Base-by-base conservation (phyloP, 2,797 vertebrate species). In the Gadopsis marmoratus region DNA sequence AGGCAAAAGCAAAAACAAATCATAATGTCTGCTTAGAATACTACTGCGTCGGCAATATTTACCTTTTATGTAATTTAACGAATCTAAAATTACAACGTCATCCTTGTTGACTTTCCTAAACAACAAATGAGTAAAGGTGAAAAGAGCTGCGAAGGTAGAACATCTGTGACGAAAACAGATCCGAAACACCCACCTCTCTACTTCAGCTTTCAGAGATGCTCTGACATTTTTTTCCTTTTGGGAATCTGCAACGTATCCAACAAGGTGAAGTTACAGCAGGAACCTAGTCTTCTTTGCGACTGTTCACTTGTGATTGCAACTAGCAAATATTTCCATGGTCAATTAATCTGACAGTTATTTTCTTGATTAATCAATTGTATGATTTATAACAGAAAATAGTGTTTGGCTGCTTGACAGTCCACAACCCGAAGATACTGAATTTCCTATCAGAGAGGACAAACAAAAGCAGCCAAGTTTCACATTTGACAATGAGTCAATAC, bases 31-130 rank as follows among this genome's bases (percentile, higher is more conserved):
- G 19, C 13, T 56, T 2, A 17, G 2, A 17, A 63, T 0, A 12
- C 0, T 23, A 7, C 4, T 29, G 8, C 23, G 8, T 21, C 1
- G 7, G 0, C 17, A 9, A 47, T 0, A 66, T 41, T 85, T 93
- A 97, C 96, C 96, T 96, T 97, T 97, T 61, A 97, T 97, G 85
- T 97, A 97, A 90, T 97, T 97, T 76, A 96, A 91, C 23, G 96
- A 96, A 91, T 97, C 96, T 86, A 97, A 86, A 90, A 97, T 93
- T 9, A 97, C 95, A 74, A 97, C 87, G 82, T 96, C 93, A 41
- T 95, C 95, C 88, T 95, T 96, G 91, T 90, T 96, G 82, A 97
- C 79, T 80, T 95, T 97, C 89, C 96, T 97, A 82, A 61, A 88
- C 3, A 78, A 74, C 10, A 66, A 72, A 80, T 2, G 63, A 8